Percentiles rank a stretch among this genome's conserved stretches.
Conservation (phyloP, 2,888 invertebrate species). For the Drosophila yooni region DNA sequence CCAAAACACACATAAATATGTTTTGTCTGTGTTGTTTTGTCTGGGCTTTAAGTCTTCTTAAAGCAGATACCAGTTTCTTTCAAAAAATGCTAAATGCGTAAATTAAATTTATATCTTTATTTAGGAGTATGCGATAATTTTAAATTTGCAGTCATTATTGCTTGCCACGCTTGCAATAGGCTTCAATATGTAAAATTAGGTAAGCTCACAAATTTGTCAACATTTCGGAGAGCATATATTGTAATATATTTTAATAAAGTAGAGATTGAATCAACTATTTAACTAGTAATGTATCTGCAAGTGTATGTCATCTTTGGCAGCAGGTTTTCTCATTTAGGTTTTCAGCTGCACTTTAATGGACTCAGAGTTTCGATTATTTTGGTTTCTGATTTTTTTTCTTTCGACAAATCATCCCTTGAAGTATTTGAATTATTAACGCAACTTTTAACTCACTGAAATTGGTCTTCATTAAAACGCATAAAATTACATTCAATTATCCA, state of each 20-base stretch:
- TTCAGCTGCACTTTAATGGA: constrained; percentile 21
- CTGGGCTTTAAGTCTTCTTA: constrained; percentile 14
- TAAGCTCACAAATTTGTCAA: not conserved
- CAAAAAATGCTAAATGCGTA: constrained; percentile 30
- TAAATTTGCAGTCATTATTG: not conserved
- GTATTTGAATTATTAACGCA: constrained; percentile 26
- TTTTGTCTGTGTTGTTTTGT: not conserved
- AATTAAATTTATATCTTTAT: constrained; percentile 29
- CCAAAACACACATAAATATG: constrained; percentile 5
- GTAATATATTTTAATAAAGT: not conserved
- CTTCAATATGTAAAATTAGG: not conserved
- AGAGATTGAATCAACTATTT: not conserved
- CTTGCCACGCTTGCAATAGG: not conserved
- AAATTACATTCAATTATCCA: constrained; percentile 68
- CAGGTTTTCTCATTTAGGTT: no score
- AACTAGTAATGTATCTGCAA: not conserved
- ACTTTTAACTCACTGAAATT: not conserved
- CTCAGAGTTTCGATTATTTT: constrained; percentile 1
- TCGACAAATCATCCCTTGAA: not conserved
- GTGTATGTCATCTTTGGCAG: not conserved
- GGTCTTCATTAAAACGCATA: constrained; percentile 27
- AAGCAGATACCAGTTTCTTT: constrained; percentile 25
- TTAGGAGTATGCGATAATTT: constrained; percentile 17
- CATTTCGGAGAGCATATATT: not conserved
- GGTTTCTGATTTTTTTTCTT: constrained; percentile 3